Base-by-base conservation (phyloP, 1,140 invertebrate genomes). In the Bombus breviceps region DNA sequence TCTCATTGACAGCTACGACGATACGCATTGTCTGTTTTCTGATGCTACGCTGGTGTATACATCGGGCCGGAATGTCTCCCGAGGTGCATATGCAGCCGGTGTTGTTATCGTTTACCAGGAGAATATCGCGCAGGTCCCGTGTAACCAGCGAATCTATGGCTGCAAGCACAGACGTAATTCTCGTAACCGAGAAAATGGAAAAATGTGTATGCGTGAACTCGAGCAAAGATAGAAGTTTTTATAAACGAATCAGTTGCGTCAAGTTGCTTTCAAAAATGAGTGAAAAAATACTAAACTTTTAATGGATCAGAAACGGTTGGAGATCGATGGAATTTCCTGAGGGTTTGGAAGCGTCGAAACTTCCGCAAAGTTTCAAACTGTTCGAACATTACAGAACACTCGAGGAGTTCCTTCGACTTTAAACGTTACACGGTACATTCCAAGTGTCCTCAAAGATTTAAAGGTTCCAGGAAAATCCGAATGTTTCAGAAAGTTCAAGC, bases 51-150 rank as follows among this genome's bases (percentile, higher is more conserved):
- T 64, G 34, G 1, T 53, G 18, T 8, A 53, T 53, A 53, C 47
- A 22, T 53, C 47, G 47, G 47, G 0, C 1, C 18, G 47, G n/a
- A 82, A 81, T 86, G 76, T 85, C 81, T 89, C 76, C 68, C 34
- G 69, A 69, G 83, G 47, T 82, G 79, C 79, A 88, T 79, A 77
- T 86, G 78, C 83, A 82, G 47, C 18, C 1, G 47, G 77, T 79
- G 84, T 89, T 89, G 86, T 89, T 89, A 89, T 88, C 86, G 88
- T 81, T 89, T 89, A 89, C 64, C 62, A 68, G 34, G 68, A 41
- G 78, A 85, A 47, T 75, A 39, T 32, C 43, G 87, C 71, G 77
- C 77, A 59, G 62, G n/a, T 43, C 32, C 43, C 80, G 71, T 64
- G 39, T 79, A 85, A 76, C 74, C 64, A 66, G 75, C n/a, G 77